These are phyloP conservation scores for Bombylius major DNA, from an alignment of 2,888 invertebrate genomes.

Conservation along the genomic window DNA sequence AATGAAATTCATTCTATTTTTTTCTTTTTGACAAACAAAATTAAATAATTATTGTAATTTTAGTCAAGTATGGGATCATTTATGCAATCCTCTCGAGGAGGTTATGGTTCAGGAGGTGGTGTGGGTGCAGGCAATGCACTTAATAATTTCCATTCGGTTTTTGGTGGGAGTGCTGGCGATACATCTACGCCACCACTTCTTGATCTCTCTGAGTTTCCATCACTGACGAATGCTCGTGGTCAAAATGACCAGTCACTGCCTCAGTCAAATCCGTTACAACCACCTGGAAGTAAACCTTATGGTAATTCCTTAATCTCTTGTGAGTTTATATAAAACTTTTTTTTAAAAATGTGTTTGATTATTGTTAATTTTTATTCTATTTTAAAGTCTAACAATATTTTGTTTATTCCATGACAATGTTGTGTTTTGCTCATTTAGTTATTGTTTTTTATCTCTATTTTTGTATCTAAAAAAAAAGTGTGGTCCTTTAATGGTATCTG, in stretches of 20 bases:
- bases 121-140: conserved; percentile 47
- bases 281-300: conserved; percentile 87
- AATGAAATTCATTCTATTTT: conserved; percentile 7
- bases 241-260: conserved; percentile 67
- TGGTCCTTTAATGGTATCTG: too few relatives aligned
- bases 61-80: conserved; percentile 51
- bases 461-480: too few relatives aligned
- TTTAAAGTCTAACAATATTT: not conserved
- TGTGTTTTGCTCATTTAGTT: too few relatives aligned
- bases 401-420: not conserved
- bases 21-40: not conserved
- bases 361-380: conserved; percentile 5
- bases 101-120: conserved; percentile 48
- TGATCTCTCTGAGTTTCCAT: conserved; percentile 87
- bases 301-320: conserved; percentile 48
- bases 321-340: conserved; percentile 28
- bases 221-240: conserved; percentile 70
- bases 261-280: conserved; percentile 70
- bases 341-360: not conserved
- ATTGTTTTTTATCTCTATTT: too few relatives aligned
- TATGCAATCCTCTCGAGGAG: conserved; percentile 47
- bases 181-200: conserved; percentile 73
- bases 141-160: conserved; percentile 69
- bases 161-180: conserved; percentile 60
- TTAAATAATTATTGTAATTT: conserved; percentile 5